phyloP scores from a whole-genome alignment of 2,113 vertebrate species.

The Sinocyclocheilus maitianheensis region DNA sequence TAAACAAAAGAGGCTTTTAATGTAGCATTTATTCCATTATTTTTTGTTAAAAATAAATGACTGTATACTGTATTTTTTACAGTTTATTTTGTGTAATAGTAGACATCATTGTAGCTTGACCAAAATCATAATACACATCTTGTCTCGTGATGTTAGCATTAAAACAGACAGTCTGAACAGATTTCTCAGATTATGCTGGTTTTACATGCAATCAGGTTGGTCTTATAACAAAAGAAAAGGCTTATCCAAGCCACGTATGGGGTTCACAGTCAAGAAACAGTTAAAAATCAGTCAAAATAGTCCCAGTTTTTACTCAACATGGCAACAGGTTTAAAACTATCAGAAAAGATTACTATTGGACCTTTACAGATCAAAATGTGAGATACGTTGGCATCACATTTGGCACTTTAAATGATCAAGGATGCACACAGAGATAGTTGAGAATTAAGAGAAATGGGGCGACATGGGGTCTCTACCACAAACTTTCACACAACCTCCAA shows the following conservation, averaged over 20 bases:
- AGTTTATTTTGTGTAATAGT: no score
- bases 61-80: no score
- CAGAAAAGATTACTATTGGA: not conserved
- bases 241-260: not conserved
- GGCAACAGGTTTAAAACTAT: not conserved
- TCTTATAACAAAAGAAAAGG: not conserved
- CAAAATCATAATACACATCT: not conserved
- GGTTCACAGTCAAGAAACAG: not conserved
- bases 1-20: no score
- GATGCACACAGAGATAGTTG: conserved; percentile 26
- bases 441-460: conserved; percentile 52
- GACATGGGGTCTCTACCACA: conserved; percentile 52
- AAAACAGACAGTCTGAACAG: not conserved
- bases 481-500: conserved; percentile 57
- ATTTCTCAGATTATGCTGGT: not conserved
- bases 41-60: no score
- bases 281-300: not conserved
- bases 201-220: not conserved
- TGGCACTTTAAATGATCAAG: not conserved
- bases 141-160: not conserved
- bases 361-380: not conserved
- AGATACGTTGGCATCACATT: not conserved
- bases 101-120: not conserved
- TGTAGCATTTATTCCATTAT: no score
- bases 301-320: not conserved